Evolutionary conservation across 2,113 vertebrate genomes (phyloP).

Genomic region (Neogale vison): DNA sequence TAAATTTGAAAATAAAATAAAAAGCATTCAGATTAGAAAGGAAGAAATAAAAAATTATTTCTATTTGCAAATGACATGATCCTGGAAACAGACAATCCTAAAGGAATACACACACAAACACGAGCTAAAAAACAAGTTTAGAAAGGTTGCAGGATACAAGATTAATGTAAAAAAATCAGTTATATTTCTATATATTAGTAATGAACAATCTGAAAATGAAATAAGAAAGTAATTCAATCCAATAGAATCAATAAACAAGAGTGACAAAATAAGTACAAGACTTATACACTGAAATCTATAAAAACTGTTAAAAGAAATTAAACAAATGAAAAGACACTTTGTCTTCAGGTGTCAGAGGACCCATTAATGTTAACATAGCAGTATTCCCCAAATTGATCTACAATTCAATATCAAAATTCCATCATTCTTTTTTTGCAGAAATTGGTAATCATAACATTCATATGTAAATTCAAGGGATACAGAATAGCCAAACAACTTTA

Average conservation of each 20-base stretch:
- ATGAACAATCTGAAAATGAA: not conserved
- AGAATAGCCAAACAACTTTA: not conserved
- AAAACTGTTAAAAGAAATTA: not conserved
- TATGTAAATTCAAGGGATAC: not conserved
- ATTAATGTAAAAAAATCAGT: not conserved
- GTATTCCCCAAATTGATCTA: not conserved
- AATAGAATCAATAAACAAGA: not conserved
- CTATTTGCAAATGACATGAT: not conserved
- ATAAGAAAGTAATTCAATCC: not conserved
- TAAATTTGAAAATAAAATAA: constrained; percentile 29
- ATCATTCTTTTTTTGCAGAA: not conserved
- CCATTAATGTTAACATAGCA: not conserved
- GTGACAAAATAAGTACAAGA: not conserved
- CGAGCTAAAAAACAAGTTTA: not conserved
- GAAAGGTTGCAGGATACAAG: not conserved
- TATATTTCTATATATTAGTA: not conserved
- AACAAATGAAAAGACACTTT: not conserved
- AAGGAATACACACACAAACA: not conserved
- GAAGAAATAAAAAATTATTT: not conserved
- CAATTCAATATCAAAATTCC: not conserved
- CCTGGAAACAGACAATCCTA: not conserved
- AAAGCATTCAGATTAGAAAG: not conserved
- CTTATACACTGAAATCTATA: not conserved
- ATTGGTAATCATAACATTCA: not conserved
- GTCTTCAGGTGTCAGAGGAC: not conserved